These are phyloP conservation scores for Clarias magur DNA, from an alignment of 2,113 vertebrate genomes.

Conservation along the genomic window DNA sequence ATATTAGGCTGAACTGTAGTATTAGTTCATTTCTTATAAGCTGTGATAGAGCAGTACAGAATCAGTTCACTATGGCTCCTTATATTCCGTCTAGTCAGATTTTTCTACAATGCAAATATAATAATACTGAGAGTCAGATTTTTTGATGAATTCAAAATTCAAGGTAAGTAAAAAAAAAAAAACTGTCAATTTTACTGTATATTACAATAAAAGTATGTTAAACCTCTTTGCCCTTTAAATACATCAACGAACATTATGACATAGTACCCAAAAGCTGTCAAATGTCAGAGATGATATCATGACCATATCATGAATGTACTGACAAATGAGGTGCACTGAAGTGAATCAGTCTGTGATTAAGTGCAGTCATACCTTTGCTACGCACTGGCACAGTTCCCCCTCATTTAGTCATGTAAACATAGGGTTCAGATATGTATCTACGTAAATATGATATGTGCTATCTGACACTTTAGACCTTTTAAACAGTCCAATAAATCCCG, in stretches of 20 bases:
- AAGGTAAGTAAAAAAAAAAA: not conserved
- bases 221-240: not conserved
- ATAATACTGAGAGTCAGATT: not conserved
- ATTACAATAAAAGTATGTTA: not conserved
- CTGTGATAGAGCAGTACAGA: not conserved
- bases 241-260: not conserved
- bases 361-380: not conserved
- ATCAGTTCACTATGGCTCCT: not conserved
- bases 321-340: constrained; percentile 22
- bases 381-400: not conserved
- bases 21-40: not conserved
- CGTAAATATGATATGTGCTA: too few species aligned
- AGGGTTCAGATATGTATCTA: too few species aligned
- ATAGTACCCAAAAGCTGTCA: constrained; percentile 18
- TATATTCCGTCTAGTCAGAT: not conserved
- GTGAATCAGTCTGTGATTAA: constrained; percentile 6
- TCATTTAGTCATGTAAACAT: not conserved
- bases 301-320: not conserved
- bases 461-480: not conserved
- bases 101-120: not conserved
- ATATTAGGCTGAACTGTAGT: not conserved
- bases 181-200: not conserved
- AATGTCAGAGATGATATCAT: constrained; percentile 19
- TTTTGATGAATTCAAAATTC: not conserved
- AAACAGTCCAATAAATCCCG: not conserved